Conservation (phyloP, 2,888 invertebrate genomes). For the Tipula confusa region DNA sequence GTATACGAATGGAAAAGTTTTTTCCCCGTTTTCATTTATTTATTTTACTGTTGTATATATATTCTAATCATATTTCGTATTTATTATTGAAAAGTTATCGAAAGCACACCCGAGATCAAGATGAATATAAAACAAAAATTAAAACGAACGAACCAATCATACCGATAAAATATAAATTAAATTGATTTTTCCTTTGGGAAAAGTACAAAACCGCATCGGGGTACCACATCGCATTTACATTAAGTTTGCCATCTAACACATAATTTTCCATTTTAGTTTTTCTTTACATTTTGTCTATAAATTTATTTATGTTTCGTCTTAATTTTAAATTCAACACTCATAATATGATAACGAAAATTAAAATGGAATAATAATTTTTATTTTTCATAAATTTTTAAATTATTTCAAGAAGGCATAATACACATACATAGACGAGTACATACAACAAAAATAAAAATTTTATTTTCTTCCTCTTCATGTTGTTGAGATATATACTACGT, state of each 20-base stretch:
- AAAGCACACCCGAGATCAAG: neutral
- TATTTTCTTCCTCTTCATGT: neutral
- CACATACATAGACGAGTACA: no score
- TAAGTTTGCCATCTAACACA: neutral
- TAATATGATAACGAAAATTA: constrained; percentile 20
- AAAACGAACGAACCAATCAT: neutral
- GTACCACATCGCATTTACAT: neutral
- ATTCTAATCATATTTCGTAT: neutral
- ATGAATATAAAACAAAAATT: neutral
- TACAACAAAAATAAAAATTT: neutral
- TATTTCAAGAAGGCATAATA: neutral
- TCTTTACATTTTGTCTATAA: neutral
- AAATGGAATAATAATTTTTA: constrained; percentile 17
- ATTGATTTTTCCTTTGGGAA: constrained; percentile 6
- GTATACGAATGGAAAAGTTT: neutral
- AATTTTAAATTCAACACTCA: constrained; percentile 16
- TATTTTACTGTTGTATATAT: neutral
- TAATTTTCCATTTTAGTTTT: neutral
- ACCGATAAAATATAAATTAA: constrained; percentile 20
- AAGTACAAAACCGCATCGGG: neutral
- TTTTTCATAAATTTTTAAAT: constrained; percentile 15
- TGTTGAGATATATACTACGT: constrained; percentile 16
- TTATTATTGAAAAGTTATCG: neutral
- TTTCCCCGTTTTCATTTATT: neutral
- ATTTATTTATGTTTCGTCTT: neutral